Conservation (phyloP, 2,888 invertebrate genomes). For the Micoletzkya japonica region DNA sequence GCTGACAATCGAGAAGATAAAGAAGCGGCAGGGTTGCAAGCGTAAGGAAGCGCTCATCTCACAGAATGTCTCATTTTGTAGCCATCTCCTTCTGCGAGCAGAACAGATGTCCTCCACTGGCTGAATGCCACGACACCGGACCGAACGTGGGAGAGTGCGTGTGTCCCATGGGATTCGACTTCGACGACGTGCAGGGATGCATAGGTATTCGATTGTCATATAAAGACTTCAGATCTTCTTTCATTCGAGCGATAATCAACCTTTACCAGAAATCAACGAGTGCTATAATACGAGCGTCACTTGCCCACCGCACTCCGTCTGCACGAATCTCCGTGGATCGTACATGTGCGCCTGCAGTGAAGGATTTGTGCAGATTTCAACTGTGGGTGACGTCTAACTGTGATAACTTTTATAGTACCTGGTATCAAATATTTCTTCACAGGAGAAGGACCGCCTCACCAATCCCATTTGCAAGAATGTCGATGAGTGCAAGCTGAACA, state of each 20-base stretch:
- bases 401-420: neutral
- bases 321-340: conserved; percentile 10
- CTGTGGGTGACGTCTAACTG: neutral
- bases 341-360: conserved; percentile 23
- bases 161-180: neutral
- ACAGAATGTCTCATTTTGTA: neutral
- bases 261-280: conserved; percentile 52
- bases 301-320: conserved; percentile 7
- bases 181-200: conserved; percentile 1
- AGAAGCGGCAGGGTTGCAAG: conserved; percentile 10
- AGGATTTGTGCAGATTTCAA: conserved; percentile 19
- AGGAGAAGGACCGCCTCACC: conserved; percentile 4
- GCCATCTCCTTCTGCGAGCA: conserved; percentile 8
- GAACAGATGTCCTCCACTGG: neutral
- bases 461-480: conserved; percentile 17
- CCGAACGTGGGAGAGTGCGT: conserved; percentile 12
- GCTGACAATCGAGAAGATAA: conserved; percentile 16
- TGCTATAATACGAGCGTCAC: conserved; percentile 31
- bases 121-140: conserved; percentile 5
- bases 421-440: neutral
- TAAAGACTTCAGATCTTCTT: neutral
- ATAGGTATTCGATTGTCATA: neutral
- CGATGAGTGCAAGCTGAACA: conserved; percentile 15
- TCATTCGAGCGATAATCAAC: too few species aligned
- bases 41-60: too few species aligned